Base-by-base conservation (phyloP, 2,113 vertebrate genomes). In the Takifugu flavidus region DNA sequence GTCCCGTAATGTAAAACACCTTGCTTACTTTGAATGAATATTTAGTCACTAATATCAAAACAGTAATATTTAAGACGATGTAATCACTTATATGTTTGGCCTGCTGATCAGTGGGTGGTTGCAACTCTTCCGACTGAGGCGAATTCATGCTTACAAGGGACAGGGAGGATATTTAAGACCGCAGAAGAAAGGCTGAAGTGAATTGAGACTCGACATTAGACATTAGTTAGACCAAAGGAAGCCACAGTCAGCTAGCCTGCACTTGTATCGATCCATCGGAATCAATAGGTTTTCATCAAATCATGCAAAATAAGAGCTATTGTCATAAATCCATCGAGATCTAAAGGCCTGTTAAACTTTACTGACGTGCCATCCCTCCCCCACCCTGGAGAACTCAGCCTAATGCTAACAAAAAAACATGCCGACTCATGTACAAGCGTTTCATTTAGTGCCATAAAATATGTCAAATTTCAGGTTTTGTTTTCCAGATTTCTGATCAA, bases 401-500 rank as follows among this genome's bases (percentile, higher is more conserved):
- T 71, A 73, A 66, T 34, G 62, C 60, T 71, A 73, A 20, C 20
- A 20, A 80, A 79, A 71, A 60, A 10, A 70, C 65, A 55, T 70
- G 64, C 65, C 53, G n/a, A 67, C 29, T 67, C 67, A 65, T 59
- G 13, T 46, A 5, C 44, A 65, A 39, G 20, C 74, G 65, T 86
- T 73, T 82, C 59, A 58, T 83, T 67, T 65, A 80, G 81, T 77
- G 85, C 81, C 83, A 75, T 67, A 31, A 82, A 80, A 84, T 84
- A 88, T 86, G 25, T 12, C 7, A 25, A 77, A 55, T 0, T 25
- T 27, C 20, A 20, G 52, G 43, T 7, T 28, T n/a, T 12, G 11
- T 8, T 39, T 39, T 20, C 20, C 8, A 39, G 34, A 39, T 39
- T 4, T 39, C 7, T 39, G 34, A 39, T 39, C 11, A 11, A 39